These are phyloP conservation scores for Mesembrinibis cayennensis DNA, from an alignment of 2,113 vertebrate genomes.

Conservation along the genomic window DNA sequence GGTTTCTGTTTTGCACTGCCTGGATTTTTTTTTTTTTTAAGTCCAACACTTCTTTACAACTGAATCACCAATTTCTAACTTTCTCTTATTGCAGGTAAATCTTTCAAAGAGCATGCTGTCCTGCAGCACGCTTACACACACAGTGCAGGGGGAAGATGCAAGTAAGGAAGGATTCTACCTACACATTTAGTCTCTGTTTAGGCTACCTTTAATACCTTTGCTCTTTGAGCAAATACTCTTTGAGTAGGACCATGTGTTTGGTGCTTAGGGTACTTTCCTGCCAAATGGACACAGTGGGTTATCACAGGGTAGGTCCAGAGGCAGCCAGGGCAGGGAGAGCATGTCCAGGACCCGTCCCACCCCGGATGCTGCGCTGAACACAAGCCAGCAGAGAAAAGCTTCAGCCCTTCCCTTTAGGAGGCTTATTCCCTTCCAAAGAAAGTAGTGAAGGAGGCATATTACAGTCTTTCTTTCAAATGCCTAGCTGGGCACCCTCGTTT, in stretches of 20 bases:
- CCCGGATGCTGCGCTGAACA: background rate
- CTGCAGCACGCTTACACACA: rapidly evolving
- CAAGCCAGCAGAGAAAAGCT: background rate
- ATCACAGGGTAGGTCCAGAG: background rate
- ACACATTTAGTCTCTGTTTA: background rate
- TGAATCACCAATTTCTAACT: background rate
- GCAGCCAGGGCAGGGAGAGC: rapidly evolving
- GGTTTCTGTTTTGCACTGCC: background rate
- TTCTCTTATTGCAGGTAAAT: background rate
- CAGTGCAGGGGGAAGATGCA: background rate
- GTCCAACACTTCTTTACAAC: background rate
- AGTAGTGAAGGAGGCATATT: background rate
- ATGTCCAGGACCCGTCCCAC: background rate
- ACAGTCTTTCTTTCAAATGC: background rate
- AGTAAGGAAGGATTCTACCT: background rate
- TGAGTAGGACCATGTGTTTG: background rate
- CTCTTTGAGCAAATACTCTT: no score
- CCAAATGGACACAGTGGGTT: rapidly evolving
- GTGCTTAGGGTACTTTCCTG: background rate
- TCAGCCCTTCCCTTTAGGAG: background rate
- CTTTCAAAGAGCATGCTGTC: background rate
- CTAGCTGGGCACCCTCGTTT: background rate
- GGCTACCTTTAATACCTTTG: background rate
- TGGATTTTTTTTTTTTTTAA: background rate
- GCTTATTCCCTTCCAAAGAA: background rate